Conservation (phyloP, 2,888 invertebrate species). For the Dasypogon diadema region DNA sequence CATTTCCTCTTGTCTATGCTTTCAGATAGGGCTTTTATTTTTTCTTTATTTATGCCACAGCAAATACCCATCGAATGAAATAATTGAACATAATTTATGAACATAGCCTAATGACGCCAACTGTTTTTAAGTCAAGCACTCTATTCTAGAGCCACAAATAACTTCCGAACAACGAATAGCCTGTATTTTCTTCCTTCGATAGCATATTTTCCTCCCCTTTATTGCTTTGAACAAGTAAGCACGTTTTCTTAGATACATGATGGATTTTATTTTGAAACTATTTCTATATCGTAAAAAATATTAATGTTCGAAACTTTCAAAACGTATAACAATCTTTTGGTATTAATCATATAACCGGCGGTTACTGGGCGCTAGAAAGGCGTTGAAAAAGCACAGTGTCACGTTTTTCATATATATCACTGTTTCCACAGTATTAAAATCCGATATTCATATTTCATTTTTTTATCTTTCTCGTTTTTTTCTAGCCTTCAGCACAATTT, state of each 20-base stretch:
- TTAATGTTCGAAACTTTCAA: not conserved
- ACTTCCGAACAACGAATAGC: too few species aligned
- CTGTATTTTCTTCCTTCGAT: too few species aligned
- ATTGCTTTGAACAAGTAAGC: too few species aligned
- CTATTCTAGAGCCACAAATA: too few species aligned
- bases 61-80: too few species aligned
- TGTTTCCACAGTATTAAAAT: not conserved
- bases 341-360: not conserved
- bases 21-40: too few species aligned
- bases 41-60: too few species aligned
- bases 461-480: not conserved
- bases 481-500: not conserved
- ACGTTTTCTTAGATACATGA: not conserved
- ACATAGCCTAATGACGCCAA: too few species aligned
- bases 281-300: not conserved
- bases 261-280: not conserved
- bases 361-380: not conserved
- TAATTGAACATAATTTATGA: too few species aligned
- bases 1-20: too few species aligned
- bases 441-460: conserved; percentile 8
- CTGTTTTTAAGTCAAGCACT: too few species aligned
- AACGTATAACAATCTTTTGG: not conserved
- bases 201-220: too few species aligned
- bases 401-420: not conserved
- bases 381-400: not conserved